These are phyloP conservation scores for Phortica variegata DNA, from an alignment of 1,140 invertebrate species.

Conservation along the genomic window DNA sequence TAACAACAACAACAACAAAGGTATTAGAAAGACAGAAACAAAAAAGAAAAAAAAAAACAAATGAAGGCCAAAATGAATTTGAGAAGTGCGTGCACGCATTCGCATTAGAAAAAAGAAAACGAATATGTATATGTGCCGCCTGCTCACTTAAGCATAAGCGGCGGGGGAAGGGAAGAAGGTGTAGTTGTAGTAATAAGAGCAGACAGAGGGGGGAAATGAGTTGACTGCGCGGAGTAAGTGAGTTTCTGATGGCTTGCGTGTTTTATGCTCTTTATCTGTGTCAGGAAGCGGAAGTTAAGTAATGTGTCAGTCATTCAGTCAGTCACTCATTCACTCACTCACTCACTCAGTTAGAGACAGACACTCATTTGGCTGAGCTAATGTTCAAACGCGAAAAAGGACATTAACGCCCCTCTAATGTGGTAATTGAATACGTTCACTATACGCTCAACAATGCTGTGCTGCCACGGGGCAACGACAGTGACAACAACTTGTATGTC, in stretches of 20 bases:
- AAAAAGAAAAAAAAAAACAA: no score
- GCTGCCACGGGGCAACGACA: no score
- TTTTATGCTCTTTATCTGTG: slow-evolving; percentile 15
- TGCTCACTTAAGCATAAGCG: no score
- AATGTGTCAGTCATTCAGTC: slow-evolving; percentile 47
- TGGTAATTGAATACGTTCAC: neutral
- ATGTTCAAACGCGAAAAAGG: neutral
- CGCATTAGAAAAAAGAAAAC: no score
- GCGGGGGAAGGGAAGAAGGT: no score
- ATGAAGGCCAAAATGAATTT: slow-evolving; percentile 48
- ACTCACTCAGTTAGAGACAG: neutral
- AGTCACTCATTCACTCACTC: slow-evolving; percentile 7
- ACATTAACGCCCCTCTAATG: slow-evolving; percentile 8
- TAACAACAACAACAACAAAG: no score
- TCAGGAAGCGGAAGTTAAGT: slow-evolving; percentile 51
- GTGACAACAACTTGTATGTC: no score
- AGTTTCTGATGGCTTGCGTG: slow-evolving; percentile 4
- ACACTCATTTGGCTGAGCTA: neutral
- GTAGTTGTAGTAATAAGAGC: no score
- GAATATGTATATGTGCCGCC: no score
- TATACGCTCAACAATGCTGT: neutral
- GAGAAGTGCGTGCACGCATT: slow-evolving; percentile 43
- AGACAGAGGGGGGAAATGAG: no score
- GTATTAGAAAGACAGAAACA: no score
- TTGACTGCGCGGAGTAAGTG: no score